phyloP scores from a whole-genome alignment of 23 tunicate genomes.

The Oikopleura dioica region DNA sequence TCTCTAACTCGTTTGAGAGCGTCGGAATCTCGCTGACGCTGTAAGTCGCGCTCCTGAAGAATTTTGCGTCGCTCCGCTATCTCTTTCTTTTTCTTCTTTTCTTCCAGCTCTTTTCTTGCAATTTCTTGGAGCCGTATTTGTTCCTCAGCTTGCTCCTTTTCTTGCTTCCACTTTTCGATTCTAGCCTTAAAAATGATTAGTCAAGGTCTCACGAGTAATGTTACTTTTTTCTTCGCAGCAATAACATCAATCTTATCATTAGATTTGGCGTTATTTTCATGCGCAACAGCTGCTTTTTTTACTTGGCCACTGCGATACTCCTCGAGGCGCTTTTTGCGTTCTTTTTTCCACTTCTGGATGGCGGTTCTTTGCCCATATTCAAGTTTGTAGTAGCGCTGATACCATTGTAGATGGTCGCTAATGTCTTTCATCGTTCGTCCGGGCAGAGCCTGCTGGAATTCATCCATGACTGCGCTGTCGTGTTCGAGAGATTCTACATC shows the following conservation, averaged over 20 bases:
- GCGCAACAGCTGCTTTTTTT: not conserved
- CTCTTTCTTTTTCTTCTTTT: not conserved
- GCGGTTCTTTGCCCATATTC: not conserved
- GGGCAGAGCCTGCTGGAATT: no score
- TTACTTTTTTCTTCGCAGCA: no score
- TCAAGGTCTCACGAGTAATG: no score
- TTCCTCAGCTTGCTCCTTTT: not conserved
- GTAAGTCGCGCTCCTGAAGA: not conserved
- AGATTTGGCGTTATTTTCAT: no score
- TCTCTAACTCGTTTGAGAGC: not conserved
- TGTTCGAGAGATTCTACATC: not conserved
- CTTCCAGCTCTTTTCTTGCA: not conserved
- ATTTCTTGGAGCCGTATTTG: not conserved
- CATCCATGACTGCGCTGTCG: no score
- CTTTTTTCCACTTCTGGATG: not conserved
- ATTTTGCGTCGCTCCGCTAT: not conserved
- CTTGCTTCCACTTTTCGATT: not conserved
- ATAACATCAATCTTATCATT: no score
- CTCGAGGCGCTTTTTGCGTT: not conserved
- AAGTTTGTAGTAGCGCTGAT: not conserved
- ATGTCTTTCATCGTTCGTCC: not conserved
- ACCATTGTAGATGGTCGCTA: not conserved
- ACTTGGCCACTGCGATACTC: not conserved
- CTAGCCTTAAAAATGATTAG: not conserved
- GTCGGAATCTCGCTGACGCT: not conserved